Evolutionary conservation across 2,888 invertebrate genomes (phyloP).

Genomic region (Drosophila dives): DNA sequence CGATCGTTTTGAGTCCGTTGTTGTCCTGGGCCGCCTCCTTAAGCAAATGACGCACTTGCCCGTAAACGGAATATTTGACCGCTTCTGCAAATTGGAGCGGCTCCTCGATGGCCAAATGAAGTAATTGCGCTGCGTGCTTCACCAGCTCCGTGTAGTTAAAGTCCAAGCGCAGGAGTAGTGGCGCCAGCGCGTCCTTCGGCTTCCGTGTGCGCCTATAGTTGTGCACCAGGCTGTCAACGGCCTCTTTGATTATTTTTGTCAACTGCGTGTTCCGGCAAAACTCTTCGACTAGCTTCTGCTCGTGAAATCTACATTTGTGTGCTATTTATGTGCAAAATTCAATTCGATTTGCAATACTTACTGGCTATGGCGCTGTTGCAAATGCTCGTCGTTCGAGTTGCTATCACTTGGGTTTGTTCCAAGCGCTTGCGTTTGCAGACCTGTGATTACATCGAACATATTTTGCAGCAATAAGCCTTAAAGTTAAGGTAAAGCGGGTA

Average conservation of each 20-base stretch:
- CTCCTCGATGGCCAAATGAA: constrained; percentile 75
- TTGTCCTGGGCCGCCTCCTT: constrained; percentile 27
- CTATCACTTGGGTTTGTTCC: constrained; percentile 10
- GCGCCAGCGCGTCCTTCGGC: constrained; percentile 76
- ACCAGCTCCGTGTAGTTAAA: constrained; percentile 71
- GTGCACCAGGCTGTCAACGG: constrained; percentile 58
- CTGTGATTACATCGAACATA: constrained; percentile 53
- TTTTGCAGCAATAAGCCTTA: constrained; percentile 9
- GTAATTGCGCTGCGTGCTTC: constrained; percentile 45
- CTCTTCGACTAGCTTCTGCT: constrained; percentile 73
- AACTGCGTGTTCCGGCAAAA: constrained; percentile 72
- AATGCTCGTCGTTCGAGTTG: constrained; percentile 9
- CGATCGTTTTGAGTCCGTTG: constrained; percentile 61
- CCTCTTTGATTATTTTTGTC: constrained; percentile 67
- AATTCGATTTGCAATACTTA: constrained; percentile 32
- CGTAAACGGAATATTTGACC: constrained; percentile 75
- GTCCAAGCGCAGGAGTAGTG: constrained; percentile 71
- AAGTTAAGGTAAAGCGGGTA: neutral
- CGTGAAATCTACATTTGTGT: constrained; percentile 71
- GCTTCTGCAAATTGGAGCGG: constrained; percentile 78
- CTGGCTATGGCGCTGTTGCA: constrained; percentile 45
- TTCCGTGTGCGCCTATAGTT: constrained; percentile 59
- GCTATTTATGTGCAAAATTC: neutral
- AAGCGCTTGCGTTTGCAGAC: constrained; percentile 17
- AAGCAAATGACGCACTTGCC: constrained; percentile 65